A percentile compares a stretch with the other conserved stretches of the same genome.
phyloP scores from a whole-genome alignment of 2,113 vertebrate species.

The Python bivittatus region DNA sequence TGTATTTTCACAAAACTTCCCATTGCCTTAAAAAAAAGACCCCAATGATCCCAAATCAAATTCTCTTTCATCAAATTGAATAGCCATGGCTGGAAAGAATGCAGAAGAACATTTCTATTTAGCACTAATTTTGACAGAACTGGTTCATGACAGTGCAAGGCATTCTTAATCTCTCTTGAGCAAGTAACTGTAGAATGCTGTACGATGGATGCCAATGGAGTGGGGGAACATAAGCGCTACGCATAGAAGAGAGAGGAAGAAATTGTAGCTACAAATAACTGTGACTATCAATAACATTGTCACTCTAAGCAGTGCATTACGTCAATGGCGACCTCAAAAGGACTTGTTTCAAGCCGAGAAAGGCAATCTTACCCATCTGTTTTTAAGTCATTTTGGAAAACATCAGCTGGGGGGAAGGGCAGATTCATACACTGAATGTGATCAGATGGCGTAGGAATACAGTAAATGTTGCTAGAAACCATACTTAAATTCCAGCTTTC shows the following conservation, averaged over 20 bases:
- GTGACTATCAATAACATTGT: neutral
- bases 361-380: neutral
- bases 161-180: neutral
- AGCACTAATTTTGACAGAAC: neutral
- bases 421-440: constrained; percentile 6
- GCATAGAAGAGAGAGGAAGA: neutral
- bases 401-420: neutral
- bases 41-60: neutral
- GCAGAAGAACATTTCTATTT: neutral
- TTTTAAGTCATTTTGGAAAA: neutral
- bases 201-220: neutral
- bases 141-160: neutral
- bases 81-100: neutral
- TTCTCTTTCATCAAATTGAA: neutral
- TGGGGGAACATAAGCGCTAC: neutral
- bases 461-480: neutral
- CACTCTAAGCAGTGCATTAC: neutral
- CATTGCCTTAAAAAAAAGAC: neutral
- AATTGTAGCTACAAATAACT: constrained; percentile 7
- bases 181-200: neutral
- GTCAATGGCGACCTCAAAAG: neutral
- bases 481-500: neutral
- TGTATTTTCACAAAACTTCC: neutral
- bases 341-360: neutral
- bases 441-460: neutral